phyloP scores from a whole-genome alignment of 2,888 invertebrate genomes.

The Spisula solida region DNA sequence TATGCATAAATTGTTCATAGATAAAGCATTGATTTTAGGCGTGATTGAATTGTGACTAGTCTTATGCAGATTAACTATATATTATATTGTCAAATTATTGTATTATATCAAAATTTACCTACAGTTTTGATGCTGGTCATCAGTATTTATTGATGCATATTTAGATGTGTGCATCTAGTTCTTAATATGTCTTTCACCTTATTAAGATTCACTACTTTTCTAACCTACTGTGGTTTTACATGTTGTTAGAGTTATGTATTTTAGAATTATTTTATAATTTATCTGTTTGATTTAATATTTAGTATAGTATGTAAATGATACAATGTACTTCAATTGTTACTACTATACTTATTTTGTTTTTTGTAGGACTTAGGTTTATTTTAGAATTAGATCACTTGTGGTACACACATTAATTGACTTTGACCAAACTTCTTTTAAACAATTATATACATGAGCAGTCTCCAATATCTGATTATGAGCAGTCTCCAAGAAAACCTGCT shows the following conservation, averaged over 20 bases:
- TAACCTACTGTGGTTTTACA: neutral
- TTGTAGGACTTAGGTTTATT: no score
- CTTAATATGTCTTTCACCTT: neutral
- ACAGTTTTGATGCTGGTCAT: slow-evolving; percentile 8
- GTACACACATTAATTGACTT: no score
- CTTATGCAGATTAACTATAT: neutral
- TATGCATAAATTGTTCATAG: neutral
- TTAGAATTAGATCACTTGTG: no score
- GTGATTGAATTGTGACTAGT: neutral
- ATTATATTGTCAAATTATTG: neutral
- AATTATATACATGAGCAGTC: no score
- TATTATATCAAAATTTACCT: neutral
- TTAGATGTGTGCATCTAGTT: neutral
- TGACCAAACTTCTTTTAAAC: no score
- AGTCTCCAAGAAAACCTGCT: no score
- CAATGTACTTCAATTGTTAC: no score
- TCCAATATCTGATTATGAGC: no score
- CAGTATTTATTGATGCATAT: neutral
- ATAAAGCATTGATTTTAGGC: neutral
- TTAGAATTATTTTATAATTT: neutral
- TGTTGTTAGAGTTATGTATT: neutral
- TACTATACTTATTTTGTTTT: no score
- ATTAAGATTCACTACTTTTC: neutral
- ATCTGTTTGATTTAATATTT: neutral
- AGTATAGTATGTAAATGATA: neutral